These are phyloP conservation scores for Menura novaehollandiae DNA, from an alignment of 2,113 vertebrate species.

Conservation along the genomic window DNA sequence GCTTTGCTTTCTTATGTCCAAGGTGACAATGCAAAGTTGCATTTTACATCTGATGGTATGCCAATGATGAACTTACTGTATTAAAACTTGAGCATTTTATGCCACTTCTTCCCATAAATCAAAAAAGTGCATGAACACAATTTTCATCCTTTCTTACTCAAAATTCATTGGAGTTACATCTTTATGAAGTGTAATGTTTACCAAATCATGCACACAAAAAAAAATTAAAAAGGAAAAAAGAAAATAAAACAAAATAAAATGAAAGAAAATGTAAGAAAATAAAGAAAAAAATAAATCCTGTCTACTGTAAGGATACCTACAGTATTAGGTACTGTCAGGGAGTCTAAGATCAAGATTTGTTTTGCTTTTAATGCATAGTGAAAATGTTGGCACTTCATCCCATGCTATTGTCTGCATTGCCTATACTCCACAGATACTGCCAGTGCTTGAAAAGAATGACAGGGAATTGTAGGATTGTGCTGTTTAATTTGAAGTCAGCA, in stretches of 20 bases:
- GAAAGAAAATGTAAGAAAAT: not conserved
- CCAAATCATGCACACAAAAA: not conserved
- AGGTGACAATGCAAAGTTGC: slow-evolving; percentile 4
- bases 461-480: slow-evolving; percentile 75
- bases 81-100: slow-evolving; percentile 17
- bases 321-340: slow-evolving; percentile 27
- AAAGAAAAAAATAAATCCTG: not conserved
- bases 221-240: not conserved
- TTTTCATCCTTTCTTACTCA: slow-evolving; percentile 36
- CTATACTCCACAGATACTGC: slow-evolving; percentile 64
- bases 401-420: slow-evolving; percentile 47
- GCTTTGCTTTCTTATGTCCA: slow-evolving; percentile 58
- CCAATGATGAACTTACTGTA: not conserved
- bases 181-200: slow-evolving; percentile 50
- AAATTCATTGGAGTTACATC: not conserved
- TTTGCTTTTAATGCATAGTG: slow-evolving; percentile 39
- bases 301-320: not conserved
- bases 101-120: slow-evolving; percentile 38
- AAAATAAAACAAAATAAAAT: not conserved
- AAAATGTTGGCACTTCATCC: slow-evolving; percentile 51
- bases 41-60: not conserved
- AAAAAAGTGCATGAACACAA: slow-evolving; percentile 45
- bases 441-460: slow-evolving; percentile 67
- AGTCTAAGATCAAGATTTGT: slow-evolving; percentile 9
- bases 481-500: slow-evolving; percentile 92